Evolutionary conservation across 2,113 vertebrate genomes (phyloP), one percentile per base, ranked within the genome.

Genomic region (Nibea coibor): DNA sequence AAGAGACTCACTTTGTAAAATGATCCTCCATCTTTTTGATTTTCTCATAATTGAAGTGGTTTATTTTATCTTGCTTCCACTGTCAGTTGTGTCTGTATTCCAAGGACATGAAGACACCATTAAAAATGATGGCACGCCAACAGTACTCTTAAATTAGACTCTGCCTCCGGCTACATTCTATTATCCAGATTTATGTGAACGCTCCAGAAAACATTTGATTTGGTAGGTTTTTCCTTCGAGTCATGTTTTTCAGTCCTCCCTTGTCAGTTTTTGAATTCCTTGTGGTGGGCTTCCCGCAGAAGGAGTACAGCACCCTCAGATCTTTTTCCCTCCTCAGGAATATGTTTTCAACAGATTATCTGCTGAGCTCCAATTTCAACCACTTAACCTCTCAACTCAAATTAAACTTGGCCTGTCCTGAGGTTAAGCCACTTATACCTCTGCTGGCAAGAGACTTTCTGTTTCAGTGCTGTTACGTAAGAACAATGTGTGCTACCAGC

Each of bases 321-420:
- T 72, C 28, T 31, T 22, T 79, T 72, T 80, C 45, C 59, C 48
- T 64, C 8, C 31, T 61, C 17, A 57, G 53, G 63, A 77, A 61
- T 63, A 69, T 5, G 28, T 79, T 86, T 82, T 61, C 6, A 65
- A 59, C 61, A 79, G 73, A 87, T 89, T 84, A 86, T 78, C 61
- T 76, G 71, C 72, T 72, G 65, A 80, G 74, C 74, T 72, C 64
- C 69, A 65, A 58, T 81, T 71, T 80, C 73, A 85, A 71, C 70
- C 85, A 84, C 79, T 90, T 90, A 87, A 85, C 79, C 73, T 81
- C 50, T 90, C 69, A 68, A 77, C 76, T 79, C 68, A 59, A 70
- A 72, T 87, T 83, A 75, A 85, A 88, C 65, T 65, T 48, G 71
- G 22, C 54, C 50, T 39, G 24, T 85, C 64, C 75, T 2, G 12